Evolutionary conservation across 2,113 vertebrate species (phyloP).

Genomic region (Solea solea): DNA sequence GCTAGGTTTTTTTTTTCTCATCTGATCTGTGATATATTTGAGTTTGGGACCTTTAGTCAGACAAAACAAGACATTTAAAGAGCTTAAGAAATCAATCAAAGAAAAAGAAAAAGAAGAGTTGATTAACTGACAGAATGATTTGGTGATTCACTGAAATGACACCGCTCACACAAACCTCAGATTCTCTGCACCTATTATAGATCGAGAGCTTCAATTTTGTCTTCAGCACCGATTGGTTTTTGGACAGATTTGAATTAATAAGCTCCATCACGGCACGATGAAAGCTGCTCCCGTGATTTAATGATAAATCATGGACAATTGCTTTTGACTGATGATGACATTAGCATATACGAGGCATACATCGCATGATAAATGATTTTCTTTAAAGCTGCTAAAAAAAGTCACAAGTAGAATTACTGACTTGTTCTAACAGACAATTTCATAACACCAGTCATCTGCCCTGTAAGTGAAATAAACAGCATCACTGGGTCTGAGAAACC

Average conservation of each 20-base stretch:
- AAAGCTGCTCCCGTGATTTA: background rate
- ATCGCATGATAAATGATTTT: background rate
- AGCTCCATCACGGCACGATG: background rate
- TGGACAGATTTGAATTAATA: background rate
- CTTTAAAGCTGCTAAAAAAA: background rate
- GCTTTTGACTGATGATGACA: background rate
- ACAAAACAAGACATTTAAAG: background rate
- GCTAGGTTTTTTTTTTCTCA: background rate
- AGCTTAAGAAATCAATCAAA: slow-evolving; percentile 1
- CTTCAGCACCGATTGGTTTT: background rate
- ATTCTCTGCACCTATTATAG: background rate
- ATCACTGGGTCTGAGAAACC: background rate
- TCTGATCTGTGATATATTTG: background rate
- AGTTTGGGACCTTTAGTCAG: background rate
- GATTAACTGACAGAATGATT: background rate
- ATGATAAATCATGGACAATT: background rate
- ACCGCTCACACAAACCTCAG: background rate
- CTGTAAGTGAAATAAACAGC: background rate
- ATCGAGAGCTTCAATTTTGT: background rate
- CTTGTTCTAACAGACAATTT: background rate
- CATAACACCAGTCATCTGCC: background rate
- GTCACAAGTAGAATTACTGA: background rate
- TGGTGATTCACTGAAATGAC: background rate
- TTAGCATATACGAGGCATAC: background rate
- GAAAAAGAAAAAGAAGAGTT: background rate